These are phyloP conservation scores for Tokudaia tokunoshimensis DNA, from an alignment of 2,797 vertebrate genomes.

Conservation along the genomic window DNA sequence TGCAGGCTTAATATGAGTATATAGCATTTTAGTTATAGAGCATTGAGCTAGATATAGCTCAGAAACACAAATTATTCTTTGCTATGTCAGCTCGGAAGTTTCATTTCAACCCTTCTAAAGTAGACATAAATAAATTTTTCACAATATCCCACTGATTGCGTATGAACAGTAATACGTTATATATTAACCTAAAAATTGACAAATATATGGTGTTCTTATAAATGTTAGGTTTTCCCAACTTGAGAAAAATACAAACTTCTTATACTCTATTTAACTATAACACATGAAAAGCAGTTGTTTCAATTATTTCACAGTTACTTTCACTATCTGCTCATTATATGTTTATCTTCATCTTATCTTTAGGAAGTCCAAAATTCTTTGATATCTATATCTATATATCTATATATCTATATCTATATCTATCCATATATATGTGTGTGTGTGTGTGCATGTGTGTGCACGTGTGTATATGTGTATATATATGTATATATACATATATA, in stretches of 20 bases:
- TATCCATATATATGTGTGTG: too few species aligned
- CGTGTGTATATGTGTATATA: too few species aligned
- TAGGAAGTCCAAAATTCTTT: background rate
- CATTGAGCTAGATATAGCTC: background rate
- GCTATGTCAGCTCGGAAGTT: rapidly evolving
- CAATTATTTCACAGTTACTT: background rate
- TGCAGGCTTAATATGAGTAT: background rate
- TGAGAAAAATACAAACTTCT: background rate
- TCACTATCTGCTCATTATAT: background rate
- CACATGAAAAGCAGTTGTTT: background rate
- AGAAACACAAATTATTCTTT: background rate
- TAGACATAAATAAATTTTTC: background rate
- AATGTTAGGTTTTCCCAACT: background rate
- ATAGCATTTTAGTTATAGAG: background rate
- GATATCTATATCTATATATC: too few species aligned
- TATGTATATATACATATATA: too few species aligned
- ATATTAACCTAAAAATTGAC: background rate
- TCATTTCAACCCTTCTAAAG: too few species aligned
- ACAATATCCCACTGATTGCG: background rate
- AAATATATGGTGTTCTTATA: background rate
- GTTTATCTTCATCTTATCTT: background rate
- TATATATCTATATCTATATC: too few species aligned
- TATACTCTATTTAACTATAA: background rate
- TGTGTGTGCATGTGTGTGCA: too few species aligned
- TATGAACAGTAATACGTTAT: background rate